Evolutionary conservation across 2,888 invertebrate species (phyloP).

Genomic region (Parnassius glacialis): DNA sequence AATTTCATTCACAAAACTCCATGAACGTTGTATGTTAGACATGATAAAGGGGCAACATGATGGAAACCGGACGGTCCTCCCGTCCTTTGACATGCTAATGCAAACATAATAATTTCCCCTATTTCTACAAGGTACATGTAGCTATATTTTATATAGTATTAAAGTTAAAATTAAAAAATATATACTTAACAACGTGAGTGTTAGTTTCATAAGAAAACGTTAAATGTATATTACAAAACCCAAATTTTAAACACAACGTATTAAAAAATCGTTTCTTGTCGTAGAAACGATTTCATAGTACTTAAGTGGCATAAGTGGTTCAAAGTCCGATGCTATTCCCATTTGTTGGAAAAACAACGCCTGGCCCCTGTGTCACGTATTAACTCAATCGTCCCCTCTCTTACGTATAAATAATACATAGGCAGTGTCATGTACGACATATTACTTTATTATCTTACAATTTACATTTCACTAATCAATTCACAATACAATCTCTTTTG

Average conservation of each 20-base stretch:
- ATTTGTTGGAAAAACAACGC: conserved; percentile 13
- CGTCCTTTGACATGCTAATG: conserved; percentile 68
- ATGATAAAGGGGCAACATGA: conserved; percentile 39
- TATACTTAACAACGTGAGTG: no score
- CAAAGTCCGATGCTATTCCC: not conserved
- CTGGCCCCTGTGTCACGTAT: conserved; percentile 36
- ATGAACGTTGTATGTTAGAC: conserved; percentile 41
- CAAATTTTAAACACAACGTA: no score
- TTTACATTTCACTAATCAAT: conserved; percentile 68
- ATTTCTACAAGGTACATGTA: conserved; percentile 8
- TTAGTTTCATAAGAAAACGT: no score
- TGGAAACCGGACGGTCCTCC: conserved; percentile 40
- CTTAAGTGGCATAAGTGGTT: not conserved
- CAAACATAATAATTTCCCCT: conserved; percentile 45
- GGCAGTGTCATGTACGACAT: conserved; percentile 43
- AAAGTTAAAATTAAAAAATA: no score
- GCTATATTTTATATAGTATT: not conserved
- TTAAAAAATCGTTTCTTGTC: no score
- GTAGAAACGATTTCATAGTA: no score
- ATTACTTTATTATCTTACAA: conserved; percentile 63
- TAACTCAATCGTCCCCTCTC: conserved; percentile 37
- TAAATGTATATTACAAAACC: no score
- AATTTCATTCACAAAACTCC: conserved; percentile 45
- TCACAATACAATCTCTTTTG: conserved; percentile 60
- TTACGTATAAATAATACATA: conserved; percentile 60